phyloP scores from a whole-genome alignment of 2,113 vertebrate species.

The Pterophyllum scalare region DNA sequence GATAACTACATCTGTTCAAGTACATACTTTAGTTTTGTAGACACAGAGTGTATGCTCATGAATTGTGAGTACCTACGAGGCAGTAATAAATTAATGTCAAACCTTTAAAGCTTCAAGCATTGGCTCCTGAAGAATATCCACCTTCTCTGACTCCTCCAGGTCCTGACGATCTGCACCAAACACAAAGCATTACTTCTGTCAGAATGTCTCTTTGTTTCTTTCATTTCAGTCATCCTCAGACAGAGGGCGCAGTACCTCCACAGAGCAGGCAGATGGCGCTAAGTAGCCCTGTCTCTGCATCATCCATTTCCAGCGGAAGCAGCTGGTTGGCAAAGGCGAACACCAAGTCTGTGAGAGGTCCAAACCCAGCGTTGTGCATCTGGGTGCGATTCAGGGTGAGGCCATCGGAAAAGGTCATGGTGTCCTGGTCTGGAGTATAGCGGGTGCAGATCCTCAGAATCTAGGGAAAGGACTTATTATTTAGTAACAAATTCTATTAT shows the following conservation, averaged over 20 bases:
- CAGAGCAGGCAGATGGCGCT: conserved; percentile 97
- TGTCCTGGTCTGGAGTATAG: conserved; percentile 82
- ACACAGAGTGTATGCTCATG: neutral
- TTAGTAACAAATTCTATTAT: neutral
- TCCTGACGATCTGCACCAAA: conserved; percentile 77
- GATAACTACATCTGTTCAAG: neutral
- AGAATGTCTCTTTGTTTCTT: neutral
- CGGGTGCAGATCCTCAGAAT: conserved; percentile 82
- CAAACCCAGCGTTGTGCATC: conserved; percentile 84
- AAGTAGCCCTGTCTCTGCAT: conserved; percentile 91
- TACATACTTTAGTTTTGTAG: neutral
- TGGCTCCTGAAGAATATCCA: conserved; percentile 81
- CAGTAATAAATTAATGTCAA: neutral
- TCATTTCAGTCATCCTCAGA: neutral
- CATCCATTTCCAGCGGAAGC: conserved; percentile 94
- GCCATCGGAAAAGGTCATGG: conserved; percentile 95
- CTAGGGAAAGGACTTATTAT: conserved; percentile 28
- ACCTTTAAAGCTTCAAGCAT: conserved; percentile 81
- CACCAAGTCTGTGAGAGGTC: conserved; percentile 79
- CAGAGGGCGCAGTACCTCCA: conserved; percentile 82
- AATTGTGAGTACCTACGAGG: neutral
- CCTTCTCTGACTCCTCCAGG: conserved; percentile 79
- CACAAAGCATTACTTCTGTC: neutral
- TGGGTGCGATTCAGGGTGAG: conserved; percentile 91
- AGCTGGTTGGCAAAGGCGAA: conserved; percentile 92